A percentile compares a stretch with the other conserved stretches of the same genome.
These are phyloP conservation scores for Drosophila baimaii DNA, from an alignment of 1,140 invertebrate genomes.

Conservation along the genomic window DNA sequence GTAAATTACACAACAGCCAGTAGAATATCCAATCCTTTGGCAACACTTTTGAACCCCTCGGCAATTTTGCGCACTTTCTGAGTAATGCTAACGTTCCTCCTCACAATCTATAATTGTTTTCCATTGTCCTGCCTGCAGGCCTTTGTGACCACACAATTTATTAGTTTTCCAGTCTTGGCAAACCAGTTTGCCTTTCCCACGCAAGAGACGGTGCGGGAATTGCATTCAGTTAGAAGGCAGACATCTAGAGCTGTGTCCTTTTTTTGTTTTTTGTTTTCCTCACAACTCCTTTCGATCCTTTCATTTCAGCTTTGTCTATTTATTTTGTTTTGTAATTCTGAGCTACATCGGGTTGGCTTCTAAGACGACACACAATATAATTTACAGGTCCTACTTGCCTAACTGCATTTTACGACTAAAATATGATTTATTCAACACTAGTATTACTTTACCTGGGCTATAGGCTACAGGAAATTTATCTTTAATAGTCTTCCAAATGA, in stretches of 20 bases:
- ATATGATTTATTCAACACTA: too few species aligned
- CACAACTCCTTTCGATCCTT: slow-evolving; percentile 16
- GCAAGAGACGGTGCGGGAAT: slow-evolving; percentile 40
- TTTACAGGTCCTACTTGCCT: too few species aligned
- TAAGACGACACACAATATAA: too few species aligned
- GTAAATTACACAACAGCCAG: slow-evolving; percentile 72
- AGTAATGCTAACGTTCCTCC: slow-evolving; percentile 11
- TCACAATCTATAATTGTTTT: slow-evolving; percentile 67
- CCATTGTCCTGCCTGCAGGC: slow-evolving; percentile 59
- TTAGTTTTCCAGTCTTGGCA: slow-evolving; percentile 40
- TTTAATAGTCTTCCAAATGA: too few species aligned
- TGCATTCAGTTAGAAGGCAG: slow-evolving; percentile 13
- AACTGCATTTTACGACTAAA: too few species aligned
- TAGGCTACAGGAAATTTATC: too few species aligned
- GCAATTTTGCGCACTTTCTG: slow-evolving; percentile 48
- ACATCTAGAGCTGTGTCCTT: slow-evolving; percentile 19
- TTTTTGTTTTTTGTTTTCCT: background rate
- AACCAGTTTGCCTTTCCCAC: slow-evolving; percentile 71
- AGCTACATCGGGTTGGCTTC: background rate
- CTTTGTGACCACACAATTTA: slow-evolving; percentile 63
- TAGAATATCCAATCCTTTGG: slow-evolving; percentile 66
- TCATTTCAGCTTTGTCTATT: slow-evolving; percentile 10
- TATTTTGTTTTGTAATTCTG: slow-evolving; percentile 9
- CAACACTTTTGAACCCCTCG: slow-evolving; percentile 32
- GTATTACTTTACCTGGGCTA: too few species aligned